phyloP scores from a whole-genome alignment of 2,797 vertebrate species.

The Eupleurogrammus muticus region DNA sequence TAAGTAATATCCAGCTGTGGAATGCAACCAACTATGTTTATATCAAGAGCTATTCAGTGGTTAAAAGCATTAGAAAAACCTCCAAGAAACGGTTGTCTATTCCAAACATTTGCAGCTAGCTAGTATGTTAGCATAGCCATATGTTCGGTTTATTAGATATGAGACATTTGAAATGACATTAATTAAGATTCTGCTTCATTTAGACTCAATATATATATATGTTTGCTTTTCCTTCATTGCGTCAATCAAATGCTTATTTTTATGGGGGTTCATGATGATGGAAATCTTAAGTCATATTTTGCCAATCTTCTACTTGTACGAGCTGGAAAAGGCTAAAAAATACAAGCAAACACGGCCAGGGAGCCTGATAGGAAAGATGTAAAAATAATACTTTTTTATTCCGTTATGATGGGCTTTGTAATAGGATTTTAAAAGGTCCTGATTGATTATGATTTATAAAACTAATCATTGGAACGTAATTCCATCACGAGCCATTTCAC shows the following conservation, averaged over 20 bases:
- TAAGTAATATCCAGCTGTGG: no score
- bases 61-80: no score
- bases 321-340: background rate
- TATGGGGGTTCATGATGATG: background rate
- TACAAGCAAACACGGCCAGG: background rate
- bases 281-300: background rate
- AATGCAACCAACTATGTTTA: no score
- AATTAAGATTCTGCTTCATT: no score
- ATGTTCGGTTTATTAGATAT: background rate
- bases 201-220: no score
- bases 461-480: slow-evolving; percentile 3
- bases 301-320: no score
- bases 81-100: no score
- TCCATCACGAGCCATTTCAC: background rate
- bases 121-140: background rate
- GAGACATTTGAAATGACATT: background rate
- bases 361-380: background rate
- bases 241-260: background rate
- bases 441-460: slow-evolving; percentile 14
- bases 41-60: no score
- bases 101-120: no score
- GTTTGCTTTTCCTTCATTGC: no score
- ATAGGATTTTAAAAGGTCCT: background rate
- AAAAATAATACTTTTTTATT: background rate
- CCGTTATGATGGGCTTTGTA: background rate